Base-by-base conservation (phyloP, 1,140 invertebrate species). In the Euura lappo region DNA sequence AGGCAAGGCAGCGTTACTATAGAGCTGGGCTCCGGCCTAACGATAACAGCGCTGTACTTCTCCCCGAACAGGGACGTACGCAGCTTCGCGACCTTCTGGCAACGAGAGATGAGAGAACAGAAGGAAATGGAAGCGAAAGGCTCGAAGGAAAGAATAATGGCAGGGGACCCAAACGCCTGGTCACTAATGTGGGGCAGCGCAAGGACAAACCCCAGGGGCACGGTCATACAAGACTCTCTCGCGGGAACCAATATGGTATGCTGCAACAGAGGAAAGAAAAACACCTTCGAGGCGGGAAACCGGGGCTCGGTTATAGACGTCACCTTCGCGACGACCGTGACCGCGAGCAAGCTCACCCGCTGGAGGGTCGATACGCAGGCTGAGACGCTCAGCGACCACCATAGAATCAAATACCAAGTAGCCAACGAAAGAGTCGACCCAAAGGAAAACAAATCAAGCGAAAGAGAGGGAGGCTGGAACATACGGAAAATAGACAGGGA, bases 141-240 rank as follows among this genome's bases (percentile, higher is more conserved):
- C n/a, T n/a, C n/a, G n/a, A n/a, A n/a, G n/a, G n/a, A n/a, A n/a
- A n/a, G n/a, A n/a, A 45, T 82, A 1, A 75, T 82, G 10, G 73
- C 74, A 45, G 80, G 79, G 13, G 81, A 82, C 71, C 75, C 80
- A 45, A 81, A 82, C 65, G 68, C 72, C 10, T 80, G 77, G 72
- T 72, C 75, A 4, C 47, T 69, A 2, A 71, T 77, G 44, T 81
- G 78, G 79, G 78, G 47, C 6, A 7, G 1, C 11, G 47, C 47
- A 7, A 51, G 11, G 47, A 11, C 6, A 51, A 51, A 51, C 11
- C 47, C 47, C 47, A 51, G 47, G 6, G 47, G 47, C 6, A 6
- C 6, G 11, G 11, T 51, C 6, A 51, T 51, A 7, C 6, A 6
- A 11, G 1, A 51, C 47, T 7, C 47, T 11, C 6, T 51, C 47